Evolutionary conservation across 2,113 vertebrate genomes (phyloP), one percentile per base, ranked within the genome.

Genomic region (Leptobrachium ailaonicum): DNA sequence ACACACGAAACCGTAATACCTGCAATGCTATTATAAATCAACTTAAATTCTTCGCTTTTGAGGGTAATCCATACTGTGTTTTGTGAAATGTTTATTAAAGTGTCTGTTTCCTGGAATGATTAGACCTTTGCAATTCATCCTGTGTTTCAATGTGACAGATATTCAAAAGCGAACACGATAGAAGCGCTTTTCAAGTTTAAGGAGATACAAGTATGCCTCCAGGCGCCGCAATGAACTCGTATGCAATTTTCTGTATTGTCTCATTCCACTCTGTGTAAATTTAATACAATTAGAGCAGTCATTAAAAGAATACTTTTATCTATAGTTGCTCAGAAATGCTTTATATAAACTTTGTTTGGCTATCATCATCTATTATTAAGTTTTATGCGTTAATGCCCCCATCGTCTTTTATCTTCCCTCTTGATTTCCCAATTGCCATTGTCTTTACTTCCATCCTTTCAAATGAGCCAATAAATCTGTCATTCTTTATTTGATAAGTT

Each of bases 271-370:
- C 89, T 84, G 89, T 90, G 83, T 82, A 92, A 91, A 91, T 88
- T 88, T 88, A 88, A 87, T 88, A 88, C 89, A 92, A 92, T 92
- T 93, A 91, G 86, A 91, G 87, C 85, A 86, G 89, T 91, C 86
- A 91, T 91, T 89, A 89, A 85, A 84, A 88, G 62, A 63, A 79
- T 79, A 70, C 83, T 85, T 85, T 82, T 87, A 82, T 82, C 83
- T 87, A 73, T 85, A 90, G 84, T 80, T 85, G 90, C 89, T 88
- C 86, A 84, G 86, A 88, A 50, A 50, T 50, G 47, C 47, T 50
- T 8, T 50, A 50, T 50, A 5, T 5, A 4, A 93, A 86, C 4
- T 12, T 20, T 62, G 58, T 12, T 12, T 62, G 12, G 58, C n/a
- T 62, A 62, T 62, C 58, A 8, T 12, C 13, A 62, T 32, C 20